phyloP scores from a whole-genome alignment of 1,140 invertebrate genomes.

The Globodera ellingtonae region DNA sequence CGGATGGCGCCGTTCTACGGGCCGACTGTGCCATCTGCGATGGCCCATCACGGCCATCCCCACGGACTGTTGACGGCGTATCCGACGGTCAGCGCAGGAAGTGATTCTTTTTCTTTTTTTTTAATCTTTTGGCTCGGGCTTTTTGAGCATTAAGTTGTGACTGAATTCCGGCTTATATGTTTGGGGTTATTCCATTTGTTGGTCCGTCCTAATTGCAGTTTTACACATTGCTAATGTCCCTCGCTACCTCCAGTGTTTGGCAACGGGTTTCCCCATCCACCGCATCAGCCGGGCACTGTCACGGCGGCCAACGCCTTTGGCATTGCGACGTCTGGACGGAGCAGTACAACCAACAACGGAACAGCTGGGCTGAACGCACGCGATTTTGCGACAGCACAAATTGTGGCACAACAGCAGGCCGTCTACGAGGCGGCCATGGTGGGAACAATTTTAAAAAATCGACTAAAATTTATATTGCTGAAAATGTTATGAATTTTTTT shows the following conservation, averaged over 20 bases:
- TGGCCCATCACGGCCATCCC: slow-evolving; percentile 8
- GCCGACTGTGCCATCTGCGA: slow-evolving; percentile 27
- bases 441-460: neutral
- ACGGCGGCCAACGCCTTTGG: slow-evolving; percentile 33
- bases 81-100: slow-evolving; percentile 26
- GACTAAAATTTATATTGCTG: too few species aligned
- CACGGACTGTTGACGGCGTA: slow-evolving; percentile 12
- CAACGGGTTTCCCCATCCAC: slow-evolving; percentile 45
- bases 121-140: too few species aligned
- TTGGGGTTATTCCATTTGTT: too few species aligned
- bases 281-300: slow-evolving; percentile 22
- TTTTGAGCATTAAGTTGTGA: too few species aligned
- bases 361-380: slow-evolving; percentile 46
- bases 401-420: slow-evolving; percentile 51
- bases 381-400: slow-evolving; percentile 51
- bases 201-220: too few species aligned
- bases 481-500: too few species aligned
- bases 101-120: slow-evolving; percentile 14
- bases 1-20: slow-evolving; percentile 39
- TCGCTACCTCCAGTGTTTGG: slow-evolving; percentile 51
- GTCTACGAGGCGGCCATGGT: slow-evolving; percentile 53
- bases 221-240: too few species aligned
- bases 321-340: slow-evolving; percentile 48
- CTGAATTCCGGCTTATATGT: too few species aligned
- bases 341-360: slow-evolving; percentile 47